Percentiles rank a stretch among this genome's conserved stretches.
Conservation (phyloP, 2,113 vertebrate genomes). For the Tachuris rubrigastra region DNA sequence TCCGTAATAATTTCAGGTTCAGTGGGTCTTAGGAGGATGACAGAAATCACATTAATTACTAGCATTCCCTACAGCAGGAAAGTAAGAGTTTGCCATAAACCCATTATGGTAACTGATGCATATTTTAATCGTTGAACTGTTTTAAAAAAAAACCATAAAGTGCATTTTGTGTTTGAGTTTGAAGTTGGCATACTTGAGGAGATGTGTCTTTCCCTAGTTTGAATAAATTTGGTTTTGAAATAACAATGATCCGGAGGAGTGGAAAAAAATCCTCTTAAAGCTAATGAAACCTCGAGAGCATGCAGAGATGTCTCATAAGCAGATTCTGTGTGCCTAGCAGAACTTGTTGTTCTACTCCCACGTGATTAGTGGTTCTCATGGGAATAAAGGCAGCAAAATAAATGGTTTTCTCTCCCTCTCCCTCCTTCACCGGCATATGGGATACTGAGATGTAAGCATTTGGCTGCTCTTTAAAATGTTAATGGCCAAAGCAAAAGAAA, state of each 20-base stretch:
- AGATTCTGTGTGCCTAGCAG: slow-evolving; percentile 48
- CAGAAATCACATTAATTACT: slow-evolving; percentile 31
- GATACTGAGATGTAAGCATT: neutral
- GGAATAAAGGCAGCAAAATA: slow-evolving; percentile 41
- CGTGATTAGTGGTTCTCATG: slow-evolving; percentile 36
- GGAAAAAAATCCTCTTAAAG: slow-evolving; percentile 41
- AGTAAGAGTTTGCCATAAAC: neutral
- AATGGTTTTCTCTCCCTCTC: neutral
- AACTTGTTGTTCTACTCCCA: slow-evolving; percentile 67
- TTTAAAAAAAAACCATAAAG: neutral
- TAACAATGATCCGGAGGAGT: slow-evolving; percentile 56
- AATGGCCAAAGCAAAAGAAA: neutral
- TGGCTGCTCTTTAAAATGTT: neutral
- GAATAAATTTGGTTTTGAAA: slow-evolving; percentile 61
- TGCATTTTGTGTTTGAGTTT: slow-evolving; percentile 5
- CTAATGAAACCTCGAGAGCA: slow-evolving; percentile 61
- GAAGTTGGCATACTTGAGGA: neutral
- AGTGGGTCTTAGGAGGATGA: neutral
- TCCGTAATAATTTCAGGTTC: neutral
- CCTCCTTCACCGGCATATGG: neutral
- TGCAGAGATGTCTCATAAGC: slow-evolving; percentile 53
- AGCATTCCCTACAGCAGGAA: neutral
- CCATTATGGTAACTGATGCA: neutral
- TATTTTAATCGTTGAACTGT: neutral
- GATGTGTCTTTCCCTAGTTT: slow-evolving; percentile 32